phyloP scores from a whole-genome alignment of 2,888 invertebrate species.

The Chouioia cunea region DNA sequence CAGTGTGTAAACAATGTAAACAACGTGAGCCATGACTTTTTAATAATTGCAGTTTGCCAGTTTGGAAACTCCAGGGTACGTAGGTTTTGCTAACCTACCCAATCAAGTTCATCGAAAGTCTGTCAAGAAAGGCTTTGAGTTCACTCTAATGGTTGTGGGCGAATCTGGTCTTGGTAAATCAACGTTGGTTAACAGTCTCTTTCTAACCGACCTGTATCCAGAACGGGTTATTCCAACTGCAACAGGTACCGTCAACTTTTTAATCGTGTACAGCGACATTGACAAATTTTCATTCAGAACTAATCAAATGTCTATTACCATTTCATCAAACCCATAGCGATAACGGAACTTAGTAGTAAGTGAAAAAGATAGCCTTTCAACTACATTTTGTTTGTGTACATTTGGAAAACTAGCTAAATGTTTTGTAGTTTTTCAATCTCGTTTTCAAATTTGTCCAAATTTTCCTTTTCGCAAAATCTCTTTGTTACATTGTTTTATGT shows the following conservation, averaged over 20 bases:
- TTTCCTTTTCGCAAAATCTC: neutral
- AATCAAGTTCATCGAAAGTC: conserved; percentile 98
- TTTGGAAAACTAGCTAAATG: conserved; percentile 14
- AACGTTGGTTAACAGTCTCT: conserved; percentile 94
- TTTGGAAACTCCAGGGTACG: conserved; percentile 88
- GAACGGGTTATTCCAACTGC: conserved; percentile 91
- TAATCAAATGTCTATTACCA: conserved; percentile 30
- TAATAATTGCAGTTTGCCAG: conserved; percentile 68
- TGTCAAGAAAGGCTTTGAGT: conserved; percentile 97
- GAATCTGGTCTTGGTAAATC: conserved; percentile 94
- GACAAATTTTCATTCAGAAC: conserved; percentile 50
- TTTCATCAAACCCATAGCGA: conserved; percentile 66
- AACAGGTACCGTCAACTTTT: conserved; percentile 76
- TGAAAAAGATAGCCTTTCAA: conserved; percentile 40
- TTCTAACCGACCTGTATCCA: conserved; percentile 94
- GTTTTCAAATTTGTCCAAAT: conserved; percentile 1
- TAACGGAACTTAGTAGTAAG: conserved; percentile 61
- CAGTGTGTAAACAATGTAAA: too few relatives aligned
- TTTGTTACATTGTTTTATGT: neutral
- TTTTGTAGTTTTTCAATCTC: conserved; percentile 20
- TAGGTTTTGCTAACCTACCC: conserved; percentile 94
- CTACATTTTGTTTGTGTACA: conserved; percentile 16
- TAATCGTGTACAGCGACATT: neutral
- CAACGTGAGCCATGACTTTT: too few relatives aligned
- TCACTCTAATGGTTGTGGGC: conserved; percentile 96